Evolutionary conservation across 2,888 invertebrate genomes (phyloP), one percentile per base, ranked within the genome.

Genomic region (Tenthredo notha): DNA sequence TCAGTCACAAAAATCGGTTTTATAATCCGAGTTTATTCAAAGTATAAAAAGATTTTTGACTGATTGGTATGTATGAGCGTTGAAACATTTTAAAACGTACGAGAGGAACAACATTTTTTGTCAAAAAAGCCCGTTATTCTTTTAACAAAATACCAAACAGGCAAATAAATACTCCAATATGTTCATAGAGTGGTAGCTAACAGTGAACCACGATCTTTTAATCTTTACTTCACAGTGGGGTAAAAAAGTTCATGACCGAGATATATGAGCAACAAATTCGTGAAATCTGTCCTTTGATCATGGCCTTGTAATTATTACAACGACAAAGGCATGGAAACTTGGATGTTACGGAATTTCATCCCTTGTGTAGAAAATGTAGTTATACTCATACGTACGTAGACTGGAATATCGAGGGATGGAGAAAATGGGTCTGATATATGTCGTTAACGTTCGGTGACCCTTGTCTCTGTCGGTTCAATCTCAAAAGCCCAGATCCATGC

Each of bases 361-460:
- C 37, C 43, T 5, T 18, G 21, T 74, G 10, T 6, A 33, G 33
- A 12, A 25, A 25, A 10, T 18, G 18, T 67, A 33, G 33, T 67
- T 4, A 4, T 61, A 12, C 2, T 10, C 18, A 29, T 67, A 12
- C 67, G 67, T 33, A 67, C 21, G 61, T 33, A 61, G 61, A 25
- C 7, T 29, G 15, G 7, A 33, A 18, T 0, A 29, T 33, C 33
- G 43, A 74, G n/a, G 72, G 72, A n/a, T 43, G 21, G 72, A 43
- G 40, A 43, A n/a, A 40, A 43, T 43, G 12, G 72, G 43, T 74
- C 37, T n/a, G 33, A 70, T 29, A 12, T 61, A 70, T 29, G 25
- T 61, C 25, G 10, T 61, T 21, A 21, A 29, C 61, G 61, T 61
- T 61, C 67, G 4, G 33, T 67, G 72, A 43, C 72, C 77, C 77